Evolutionary conservation across 2,797 vertebrate species (phyloP).

Genomic region (Platalea minor): DNA sequence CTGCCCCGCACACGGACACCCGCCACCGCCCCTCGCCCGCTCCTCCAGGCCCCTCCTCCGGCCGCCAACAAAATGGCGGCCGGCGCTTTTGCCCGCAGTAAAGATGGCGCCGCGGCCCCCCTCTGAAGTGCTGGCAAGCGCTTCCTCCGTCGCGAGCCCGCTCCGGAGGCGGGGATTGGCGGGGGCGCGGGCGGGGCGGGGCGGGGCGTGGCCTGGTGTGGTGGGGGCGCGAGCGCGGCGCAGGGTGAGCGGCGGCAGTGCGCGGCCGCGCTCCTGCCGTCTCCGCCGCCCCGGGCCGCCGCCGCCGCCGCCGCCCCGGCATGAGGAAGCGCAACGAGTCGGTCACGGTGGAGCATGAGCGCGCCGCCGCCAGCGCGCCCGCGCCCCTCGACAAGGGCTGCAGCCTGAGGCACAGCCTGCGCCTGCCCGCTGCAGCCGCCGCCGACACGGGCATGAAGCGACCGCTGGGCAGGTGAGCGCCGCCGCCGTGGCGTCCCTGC

Average conservation of each 20-base stretch:
- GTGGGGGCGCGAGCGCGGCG: not conserved
- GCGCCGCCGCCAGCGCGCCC: conserved; percentile 33
- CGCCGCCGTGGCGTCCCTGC: not conserved
- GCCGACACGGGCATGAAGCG: conserved; percentile 11
- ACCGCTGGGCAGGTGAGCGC: conserved; percentile 14
- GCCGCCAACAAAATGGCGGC: not conserved
- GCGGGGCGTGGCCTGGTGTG: not conserved
- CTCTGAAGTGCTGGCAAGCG: not conserved
- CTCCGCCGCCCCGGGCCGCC: not conserved
- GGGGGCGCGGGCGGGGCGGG: not conserved
- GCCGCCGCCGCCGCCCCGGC: not conserved
- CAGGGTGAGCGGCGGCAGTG: not conserved
- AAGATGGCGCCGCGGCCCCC: not conserved
- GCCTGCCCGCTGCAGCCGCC: conserved; percentile 19
- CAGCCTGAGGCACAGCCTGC: conserved; percentile 69
- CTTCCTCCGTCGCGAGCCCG: not conserved
- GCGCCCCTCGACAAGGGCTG: conserved; percentile 67
- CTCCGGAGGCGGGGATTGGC: not conserved
- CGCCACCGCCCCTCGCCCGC: not conserved
- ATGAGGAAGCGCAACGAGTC: conserved; percentile 63
- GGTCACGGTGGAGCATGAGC: conserved; percentile 57
- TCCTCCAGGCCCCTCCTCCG: rapidly evolving
- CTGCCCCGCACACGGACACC: rapidly evolving
- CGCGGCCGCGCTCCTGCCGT: not conserved
- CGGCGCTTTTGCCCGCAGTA: not conserved